Conservation (phyloP, 2,888 invertebrate species). For the Cataglyphis albicans region DNA sequence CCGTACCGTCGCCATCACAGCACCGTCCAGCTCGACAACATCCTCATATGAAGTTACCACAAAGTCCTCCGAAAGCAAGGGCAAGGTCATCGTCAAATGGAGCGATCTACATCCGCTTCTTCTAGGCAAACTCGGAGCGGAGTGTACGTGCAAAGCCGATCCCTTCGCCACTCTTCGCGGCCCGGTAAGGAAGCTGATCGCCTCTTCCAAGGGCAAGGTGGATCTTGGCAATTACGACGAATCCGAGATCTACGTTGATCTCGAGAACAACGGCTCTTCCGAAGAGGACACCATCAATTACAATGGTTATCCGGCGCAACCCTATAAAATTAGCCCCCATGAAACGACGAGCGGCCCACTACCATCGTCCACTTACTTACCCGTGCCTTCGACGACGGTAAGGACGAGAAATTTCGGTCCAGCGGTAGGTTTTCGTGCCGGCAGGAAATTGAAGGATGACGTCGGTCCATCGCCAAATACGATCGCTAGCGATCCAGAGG, state of each 20-base stretch:
- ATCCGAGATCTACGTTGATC: constrained; percentile 83
- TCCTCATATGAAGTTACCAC: constrained; percentile 73
- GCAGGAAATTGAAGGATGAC: constrained; percentile 66
- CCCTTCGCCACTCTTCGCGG: constrained; percentile 82
- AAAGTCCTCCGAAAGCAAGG: constrained; percentile 81
- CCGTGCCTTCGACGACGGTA: constrained; percentile 33
- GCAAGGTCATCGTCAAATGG: constrained; percentile 89
- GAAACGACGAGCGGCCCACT: background rate
- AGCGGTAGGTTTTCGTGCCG: constrained; percentile 38
- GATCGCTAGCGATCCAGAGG: constrained; percentile 78
- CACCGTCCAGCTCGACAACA: constrained; percentile 72
- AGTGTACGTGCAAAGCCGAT: constrained; percentile 89
- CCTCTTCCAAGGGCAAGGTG: constrained; percentile 81
- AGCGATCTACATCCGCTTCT: constrained; percentile 91
- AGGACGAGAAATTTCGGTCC: background rate
- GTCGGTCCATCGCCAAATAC: constrained; percentile 62
- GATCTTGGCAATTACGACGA: constrained; percentile 84
- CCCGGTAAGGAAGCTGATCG: constrained; percentile 77
- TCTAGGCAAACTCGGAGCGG: constrained; percentile 91
- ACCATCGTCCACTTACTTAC: constrained; percentile 63
- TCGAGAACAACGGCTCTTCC: constrained; percentile 73
- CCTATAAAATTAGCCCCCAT: constrained; percentile 54
- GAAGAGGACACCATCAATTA: constrained; percentile 59
- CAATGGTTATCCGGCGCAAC: constrained; percentile 18
- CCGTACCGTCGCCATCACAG: constrained; percentile 70